These are phyloP conservation scores for Cyclopterus lumpus DNA, from an alignment of 2,797 vertebrate genomes.

Conservation along the genomic window DNA sequence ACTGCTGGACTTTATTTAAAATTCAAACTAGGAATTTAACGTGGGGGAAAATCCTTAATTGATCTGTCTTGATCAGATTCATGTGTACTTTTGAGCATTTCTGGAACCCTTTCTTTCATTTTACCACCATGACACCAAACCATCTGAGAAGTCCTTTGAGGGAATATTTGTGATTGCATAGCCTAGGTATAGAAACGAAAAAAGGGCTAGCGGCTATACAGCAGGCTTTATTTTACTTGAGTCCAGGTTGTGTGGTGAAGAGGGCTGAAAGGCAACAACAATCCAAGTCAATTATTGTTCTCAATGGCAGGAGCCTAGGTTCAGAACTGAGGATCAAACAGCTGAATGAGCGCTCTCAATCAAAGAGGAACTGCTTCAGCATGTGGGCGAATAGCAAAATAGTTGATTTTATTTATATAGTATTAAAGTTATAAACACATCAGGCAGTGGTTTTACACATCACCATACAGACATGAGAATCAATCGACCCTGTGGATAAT, in stretches of 20 bases:
- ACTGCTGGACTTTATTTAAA: too few species aligned
- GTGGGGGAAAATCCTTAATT: not conserved
- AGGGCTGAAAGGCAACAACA: too few species aligned
- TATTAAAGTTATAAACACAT: slow-evolving; percentile 88
- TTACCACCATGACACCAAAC: too few species aligned
- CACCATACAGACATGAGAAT: slow-evolving; percentile 75
- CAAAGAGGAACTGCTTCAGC: slow-evolving; percentile 33
- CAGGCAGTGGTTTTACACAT: slow-evolving; percentile 86
- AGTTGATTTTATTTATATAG: slow-evolving; percentile 85
- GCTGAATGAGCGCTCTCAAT: not conserved
- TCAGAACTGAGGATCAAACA: not conserved
- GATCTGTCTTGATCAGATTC: too few species aligned
- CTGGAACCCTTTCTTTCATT: too few species aligned
- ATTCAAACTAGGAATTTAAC: not conserved
- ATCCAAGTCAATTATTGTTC: not conserved
- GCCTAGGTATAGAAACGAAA: too few species aligned
- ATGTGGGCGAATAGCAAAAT: slow-evolving; percentile 83
- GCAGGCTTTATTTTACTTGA: too few species aligned
- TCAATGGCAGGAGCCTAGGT: not conserved
- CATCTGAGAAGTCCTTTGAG: too few species aligned
- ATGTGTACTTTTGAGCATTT: too few species aligned
- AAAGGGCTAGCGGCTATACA: too few species aligned
- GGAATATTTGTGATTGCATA: too few species aligned
- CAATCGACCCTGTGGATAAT: slow-evolving; percentile 51
- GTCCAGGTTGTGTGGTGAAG: too few species aligned